phyloP scores from a whole-genome alignment of 1,140 invertebrate species.

The Hylaeus volcanicus region DNA sequence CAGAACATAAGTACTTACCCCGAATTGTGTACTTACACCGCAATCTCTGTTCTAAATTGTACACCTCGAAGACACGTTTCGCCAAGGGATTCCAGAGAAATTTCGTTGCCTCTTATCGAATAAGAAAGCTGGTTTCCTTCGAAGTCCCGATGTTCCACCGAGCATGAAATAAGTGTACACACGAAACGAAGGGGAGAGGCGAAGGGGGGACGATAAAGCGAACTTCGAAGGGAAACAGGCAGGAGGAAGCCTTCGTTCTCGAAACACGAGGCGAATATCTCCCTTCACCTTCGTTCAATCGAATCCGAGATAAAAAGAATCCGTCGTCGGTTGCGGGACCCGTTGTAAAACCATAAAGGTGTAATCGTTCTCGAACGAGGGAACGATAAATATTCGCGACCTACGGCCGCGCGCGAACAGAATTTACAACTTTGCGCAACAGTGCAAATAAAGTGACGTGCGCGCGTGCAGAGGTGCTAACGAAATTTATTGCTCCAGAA shows the following conservation, averaged over 20 bases:
- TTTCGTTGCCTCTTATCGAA: slow-evolving; percentile 34
- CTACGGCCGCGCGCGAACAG: neutral
- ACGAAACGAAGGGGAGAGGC: slow-evolving; percentile 30
- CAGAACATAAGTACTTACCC: neutral
- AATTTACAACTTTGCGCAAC: slow-evolving; percentile 33
- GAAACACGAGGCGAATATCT: slow-evolving; percentile 34
- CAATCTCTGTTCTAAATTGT: neutral
- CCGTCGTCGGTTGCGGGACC: slow-evolving; percentile 40
- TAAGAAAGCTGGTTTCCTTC: slow-evolving; percentile 51
- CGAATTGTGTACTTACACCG: neutral
- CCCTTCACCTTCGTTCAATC: slow-evolving; percentile 33
- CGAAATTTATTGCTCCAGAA: neutral
- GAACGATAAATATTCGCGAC: slow-evolving; percentile 2
- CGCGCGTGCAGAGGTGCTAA: neutral
- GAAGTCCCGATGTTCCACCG: slow-evolving; percentile 45
- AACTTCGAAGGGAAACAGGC: slow-evolving; percentile 49
- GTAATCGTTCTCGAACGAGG: slow-evolving; percentile 50
- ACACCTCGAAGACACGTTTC: neutral
- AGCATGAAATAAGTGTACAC: slow-evolving; percentile 68
- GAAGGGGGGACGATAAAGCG: slow-evolving; percentile 53
- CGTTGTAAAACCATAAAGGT: slow-evolving; percentile 68
- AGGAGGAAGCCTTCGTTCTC: slow-evolving; percentile 22
- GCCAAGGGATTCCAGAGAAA: slow-evolving; percentile 1
- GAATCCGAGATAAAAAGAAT: slow-evolving; percentile 60
- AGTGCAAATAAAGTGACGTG: slow-evolving; percentile 19